Base-by-base conservation (phyloP, 2,797 vertebrate genomes). In the Enteromius unitaeniatus region DNA sequence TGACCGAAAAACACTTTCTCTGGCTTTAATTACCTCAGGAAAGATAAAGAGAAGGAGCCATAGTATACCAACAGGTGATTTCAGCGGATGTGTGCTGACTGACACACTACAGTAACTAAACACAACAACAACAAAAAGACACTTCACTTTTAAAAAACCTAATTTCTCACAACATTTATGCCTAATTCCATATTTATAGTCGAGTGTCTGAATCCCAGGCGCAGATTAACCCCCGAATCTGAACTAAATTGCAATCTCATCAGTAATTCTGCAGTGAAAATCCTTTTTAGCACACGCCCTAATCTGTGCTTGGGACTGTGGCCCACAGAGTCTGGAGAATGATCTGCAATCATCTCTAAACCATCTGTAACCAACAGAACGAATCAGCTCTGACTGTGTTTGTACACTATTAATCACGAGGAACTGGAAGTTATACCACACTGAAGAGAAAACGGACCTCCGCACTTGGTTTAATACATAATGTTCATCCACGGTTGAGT, bases 1-100 rank as follows among this genome's bases (percentile, higher is more conserved):
- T 87, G 86, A 74, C 86, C 19, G 34, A 55, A 81, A 88, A 84
- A 65, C 49, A 37, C 42, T 49, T 76, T 60, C 19, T 1, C 45
- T 67, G 42, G 2, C 37, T 49, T 69, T 23, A 80, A 69, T 80
- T 69, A 80, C 47, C 65, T 55, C 65, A 70, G 34, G 26, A 64
- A 28, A 40, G 28, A 49, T 8, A 31, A 1, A 60, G 13, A 82
- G 19, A 72, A 42, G 72, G 8, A 78, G 34, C 53, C 17, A n/a
- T 17, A 9, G 10, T n/a, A 28, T 7, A n/a, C 5, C 10, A 4
- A 65, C 17, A 34, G 21, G 40, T n/a, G 4, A 68, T 42, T 68
- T 42, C 21, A 68, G 21, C 42, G 67, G 67, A 69, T 69, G 11
- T 69, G 40, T 69, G n/a, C 23, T 14, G 6, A 45, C 6, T 47